Base-by-base conservation (phyloP, 2,797 vertebrate species). In the Glyptemys insculpta region DNA sequence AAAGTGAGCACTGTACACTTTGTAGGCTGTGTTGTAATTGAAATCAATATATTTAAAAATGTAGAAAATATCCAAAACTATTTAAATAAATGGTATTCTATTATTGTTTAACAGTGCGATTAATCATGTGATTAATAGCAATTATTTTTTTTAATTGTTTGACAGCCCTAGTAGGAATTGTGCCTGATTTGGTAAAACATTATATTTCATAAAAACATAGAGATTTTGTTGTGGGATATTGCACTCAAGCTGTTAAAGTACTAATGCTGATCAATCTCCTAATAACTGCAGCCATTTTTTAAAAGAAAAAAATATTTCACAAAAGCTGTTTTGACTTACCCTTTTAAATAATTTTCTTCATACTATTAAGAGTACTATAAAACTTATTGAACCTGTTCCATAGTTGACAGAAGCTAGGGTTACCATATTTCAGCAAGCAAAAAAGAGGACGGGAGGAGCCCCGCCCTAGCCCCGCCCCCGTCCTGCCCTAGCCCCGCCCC, bases 271-370 rank as follows among this genome's bases (percentile, higher is more conserved):
- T 83, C 52, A 85, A 72, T 50, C 68, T 14, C 5, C 83, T 65
- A 52, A 83, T 72, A 12, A 83, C 29, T 85, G 68, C 0, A 27
- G 34, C 34, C 50, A 80, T 8, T 11, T 41, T 94, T 93, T 65
- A 86, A 90, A 90, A 59, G 72, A 52, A 2, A 93, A 93, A 56
- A 6, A 31, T 82, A 59, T 92, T 93, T 91, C 29, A 85, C 29
- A 81, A 83, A 92, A 62, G 6, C 10, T 56, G 21, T 41, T 34
- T 2, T 29, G 5, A 49, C 62, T 83, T 94, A 89, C 8, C 56
- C 12, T 85, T 85, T 91, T 88, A 49, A 92, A 57, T 91, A 57
- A 23, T 52, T 91, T 87, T 78, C 57, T 25, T 31, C 7, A 74
- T 16, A 72, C 57, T 34, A 88, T 84, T 72, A 76, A 37, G 79